These are phyloP conservation scores for Elegia similella DNA, from an alignment of 2,888 invertebrate genomes.

Conservation along the genomic window DNA sequence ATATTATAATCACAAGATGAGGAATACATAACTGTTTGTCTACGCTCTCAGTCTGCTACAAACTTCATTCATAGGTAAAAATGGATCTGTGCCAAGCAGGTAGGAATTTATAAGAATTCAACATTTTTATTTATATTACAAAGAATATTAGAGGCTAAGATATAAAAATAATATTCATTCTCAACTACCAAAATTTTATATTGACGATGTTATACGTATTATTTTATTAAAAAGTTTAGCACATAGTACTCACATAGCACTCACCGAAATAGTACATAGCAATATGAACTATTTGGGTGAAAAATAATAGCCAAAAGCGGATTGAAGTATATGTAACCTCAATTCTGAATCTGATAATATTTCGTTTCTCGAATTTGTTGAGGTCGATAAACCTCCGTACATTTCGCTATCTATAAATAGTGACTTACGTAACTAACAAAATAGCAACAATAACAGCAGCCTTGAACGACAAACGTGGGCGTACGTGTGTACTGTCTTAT, in stretches of 20 bases:
- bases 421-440: conserved; percentile 49
- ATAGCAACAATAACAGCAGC: conserved; percentile 57
- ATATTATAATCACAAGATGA: background rate
- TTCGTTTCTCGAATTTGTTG: conserved; percentile 18
- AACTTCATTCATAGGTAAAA: conserved; percentile 17
- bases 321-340: background rate
- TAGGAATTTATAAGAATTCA: background rate
- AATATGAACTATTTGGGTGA: background rate
- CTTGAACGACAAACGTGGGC: conserved; percentile 55
- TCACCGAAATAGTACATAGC: no score
- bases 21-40: background rate
- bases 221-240: no score
- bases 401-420: conserved; percentile 52
- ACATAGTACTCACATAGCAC: no score
- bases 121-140: background rate
- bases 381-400: conserved; percentile 52
- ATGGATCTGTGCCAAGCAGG: conserved; percentile 16
- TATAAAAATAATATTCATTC: background rate
- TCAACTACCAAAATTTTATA: background rate
- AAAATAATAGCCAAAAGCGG: background rate
- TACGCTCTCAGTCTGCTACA: background rate
- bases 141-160: background rate
- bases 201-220: no score
- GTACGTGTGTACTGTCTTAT: conserved; percentile 46
- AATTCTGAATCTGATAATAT: background rate